Evolutionary conservation across 2,797 vertebrate genomes (phyloP).

Genomic region (Falco berigora): DNA sequence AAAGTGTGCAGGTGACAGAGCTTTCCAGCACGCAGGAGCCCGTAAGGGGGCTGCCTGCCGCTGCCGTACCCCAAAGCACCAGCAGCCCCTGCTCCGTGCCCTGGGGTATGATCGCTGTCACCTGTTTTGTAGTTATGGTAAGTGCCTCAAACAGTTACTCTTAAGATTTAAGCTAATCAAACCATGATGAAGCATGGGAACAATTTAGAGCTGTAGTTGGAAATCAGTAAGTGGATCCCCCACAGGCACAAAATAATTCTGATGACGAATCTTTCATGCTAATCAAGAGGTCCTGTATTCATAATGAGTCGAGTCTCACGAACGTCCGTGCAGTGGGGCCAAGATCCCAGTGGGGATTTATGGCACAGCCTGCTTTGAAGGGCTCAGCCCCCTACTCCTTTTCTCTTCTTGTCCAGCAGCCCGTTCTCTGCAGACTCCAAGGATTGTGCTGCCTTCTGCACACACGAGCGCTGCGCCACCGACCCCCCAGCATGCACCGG

Average conservation of each 20-base stretch:
- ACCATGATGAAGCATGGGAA: constrained; percentile 57
- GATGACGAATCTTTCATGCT: constrained; percentile 25
- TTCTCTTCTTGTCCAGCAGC: neutral
- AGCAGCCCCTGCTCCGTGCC: neutral
- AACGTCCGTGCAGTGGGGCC: neutral
- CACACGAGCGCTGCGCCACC: neutral
- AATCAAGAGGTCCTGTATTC: constrained; percentile 20
- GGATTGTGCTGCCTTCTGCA: neutral
- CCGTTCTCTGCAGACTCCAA: neutral
- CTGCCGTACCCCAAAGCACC: neutral
- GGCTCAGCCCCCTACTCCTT: neutral
- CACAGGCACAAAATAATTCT: constrained; percentile 21
- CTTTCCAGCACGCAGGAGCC: neutral
- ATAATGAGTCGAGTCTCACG: neutral
- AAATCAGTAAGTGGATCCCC: constrained; percentile 51
- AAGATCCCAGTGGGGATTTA: neutral
- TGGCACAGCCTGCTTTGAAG: neutral
- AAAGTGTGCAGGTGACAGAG: neutral
- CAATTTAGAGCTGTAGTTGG: constrained; percentile 61
- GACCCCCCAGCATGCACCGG: fast-evolving
- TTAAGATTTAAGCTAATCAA: constrained; percentile 46
- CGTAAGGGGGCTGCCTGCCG: neutral
- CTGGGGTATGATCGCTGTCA: neutral
- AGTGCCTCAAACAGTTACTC: constrained; percentile 27
- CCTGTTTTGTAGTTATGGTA: neutral